A percentile compares a stretch with the other conserved stretches of the same genome.
phyloP scores from a whole-genome alignment of 2,888 invertebrate genomes.

The Leuctra nigra region DNA sequence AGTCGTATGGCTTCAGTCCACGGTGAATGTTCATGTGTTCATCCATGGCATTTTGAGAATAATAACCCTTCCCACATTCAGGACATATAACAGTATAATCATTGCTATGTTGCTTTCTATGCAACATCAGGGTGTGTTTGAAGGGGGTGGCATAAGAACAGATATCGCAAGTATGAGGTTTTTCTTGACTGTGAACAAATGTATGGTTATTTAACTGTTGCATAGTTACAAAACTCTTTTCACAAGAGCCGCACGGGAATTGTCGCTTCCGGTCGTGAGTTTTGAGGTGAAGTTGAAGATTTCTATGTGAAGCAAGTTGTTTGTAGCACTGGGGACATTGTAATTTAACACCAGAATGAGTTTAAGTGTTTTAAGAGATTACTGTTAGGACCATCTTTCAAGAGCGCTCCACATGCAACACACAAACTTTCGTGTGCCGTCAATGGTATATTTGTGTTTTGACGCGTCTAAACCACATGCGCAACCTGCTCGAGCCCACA shows the following conservation, averaged over 20 bases:
- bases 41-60: slow-evolving; percentile 33
- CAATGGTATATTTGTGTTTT: no score
- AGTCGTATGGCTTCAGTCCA: slow-evolving; percentile 41
- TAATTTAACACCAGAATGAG: no score
- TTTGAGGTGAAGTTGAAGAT: slow-evolving; percentile 14
- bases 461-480: no score
- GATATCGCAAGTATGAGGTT: slow-evolving; percentile 34
- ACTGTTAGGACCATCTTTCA: no score
- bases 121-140: slow-evolving; percentile 37
- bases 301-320: slow-evolving; percentile 6
- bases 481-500: no score
- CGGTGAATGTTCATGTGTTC: slow-evolving; percentile 42
- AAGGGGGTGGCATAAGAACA: slow-evolving; percentile 36
- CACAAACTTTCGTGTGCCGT: no score
- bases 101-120: slow-evolving; percentile 38
- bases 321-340: slow-evolving; percentile 20
- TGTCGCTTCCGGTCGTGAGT: slow-evolving; percentile 32
- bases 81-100: slow-evolving; percentile 37
- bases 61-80: slow-evolving; percentile 50
- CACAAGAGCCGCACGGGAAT: slow-evolving; percentile 39
- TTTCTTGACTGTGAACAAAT: slow-evolving; percentile 36
- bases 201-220: slow-evolving; percentile 39
- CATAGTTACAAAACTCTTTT: slow-evolving; percentile 39
- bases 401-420: no score
- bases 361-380: no score